Evolutionary conservation across 2,113 vertebrate genomes (phyloP).

Genomic region (Perca fluviatilis): DNA sequence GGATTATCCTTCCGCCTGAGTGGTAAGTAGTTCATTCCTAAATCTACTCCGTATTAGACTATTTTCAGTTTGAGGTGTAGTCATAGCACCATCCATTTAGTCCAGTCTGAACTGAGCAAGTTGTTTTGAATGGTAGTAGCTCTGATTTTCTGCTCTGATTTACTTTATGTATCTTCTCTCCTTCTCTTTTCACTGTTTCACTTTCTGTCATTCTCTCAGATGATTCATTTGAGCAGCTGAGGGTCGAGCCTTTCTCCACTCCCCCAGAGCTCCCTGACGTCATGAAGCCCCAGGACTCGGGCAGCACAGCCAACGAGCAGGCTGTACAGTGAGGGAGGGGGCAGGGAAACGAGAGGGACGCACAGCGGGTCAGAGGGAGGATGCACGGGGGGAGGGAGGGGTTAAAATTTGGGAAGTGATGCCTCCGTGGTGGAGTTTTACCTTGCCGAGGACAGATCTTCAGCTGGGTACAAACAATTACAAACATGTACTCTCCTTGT

Average conservation of each 20-base stretch:
- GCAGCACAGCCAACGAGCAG: conserved; percentile 92
- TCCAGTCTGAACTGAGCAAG: background rate
- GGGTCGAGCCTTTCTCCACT: conserved; percentile 91
- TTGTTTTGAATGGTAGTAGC: background rate
- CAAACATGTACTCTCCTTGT: conserved; percentile 58
- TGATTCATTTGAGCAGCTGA: conserved; percentile 90
- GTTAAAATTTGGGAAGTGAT: conserved; percentile 57
- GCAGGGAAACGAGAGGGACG: conserved; percentile 20
- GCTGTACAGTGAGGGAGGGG: conserved; percentile 89
- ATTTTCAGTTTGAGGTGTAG: background rate
- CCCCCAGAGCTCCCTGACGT: conserved; percentile 94
- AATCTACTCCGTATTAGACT: background rate
- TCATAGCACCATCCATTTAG: background rate
- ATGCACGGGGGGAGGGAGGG: conserved; percentile 26
- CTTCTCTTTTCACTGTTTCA: background rate
- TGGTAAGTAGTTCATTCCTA: conserved; percentile 74
- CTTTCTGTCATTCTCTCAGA: conserved; percentile 75
- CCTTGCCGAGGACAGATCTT: conserved; percentile 45
- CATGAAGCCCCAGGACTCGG: conserved; percentile 94
- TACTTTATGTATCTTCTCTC: background rate
- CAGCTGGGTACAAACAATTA: conserved; percentile 60
- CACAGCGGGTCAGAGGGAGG: conserved; percentile 44
- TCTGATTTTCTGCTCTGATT: background rate
- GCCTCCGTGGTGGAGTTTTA: conserved; percentile 56
- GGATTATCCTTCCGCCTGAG: conserved; percentile 89